These are phyloP conservation scores for Thyatira batis DNA, from an alignment of 2,888 invertebrate species.

Conservation along the genomic window DNA sequence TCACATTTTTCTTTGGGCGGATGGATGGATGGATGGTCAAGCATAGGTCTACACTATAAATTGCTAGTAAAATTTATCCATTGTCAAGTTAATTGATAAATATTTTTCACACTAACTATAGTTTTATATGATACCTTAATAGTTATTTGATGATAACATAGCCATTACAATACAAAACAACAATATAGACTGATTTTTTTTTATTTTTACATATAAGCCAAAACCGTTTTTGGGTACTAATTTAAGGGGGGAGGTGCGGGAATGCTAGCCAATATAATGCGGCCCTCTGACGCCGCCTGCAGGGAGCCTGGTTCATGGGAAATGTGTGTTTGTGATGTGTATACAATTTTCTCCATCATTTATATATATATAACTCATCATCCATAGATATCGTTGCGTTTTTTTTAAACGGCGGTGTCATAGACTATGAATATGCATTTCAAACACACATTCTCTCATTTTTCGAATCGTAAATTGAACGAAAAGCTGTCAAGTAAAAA, in stretches of 20 bases:
- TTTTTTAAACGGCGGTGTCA: too few relatives aligned
- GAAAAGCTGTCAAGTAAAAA: conserved; percentile 18
- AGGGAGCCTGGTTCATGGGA: conserved; percentile 3
- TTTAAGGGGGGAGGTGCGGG: conserved; percentile 35
- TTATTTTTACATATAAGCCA: conserved; percentile 19
- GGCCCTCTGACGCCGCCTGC: conserved; percentile 33
- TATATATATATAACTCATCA: too few relatives aligned
- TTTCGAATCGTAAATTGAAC: background rate
- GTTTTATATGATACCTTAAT: background rate
- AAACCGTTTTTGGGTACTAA: conserved; percentile 20
- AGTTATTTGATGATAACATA: background rate
- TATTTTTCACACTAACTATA: background rate
- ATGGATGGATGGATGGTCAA: too few relatives aligned
- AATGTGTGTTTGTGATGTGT: background rate
- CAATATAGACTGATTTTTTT: conserved; percentile 17
- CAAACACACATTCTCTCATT: background rate
- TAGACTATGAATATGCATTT: background rate
- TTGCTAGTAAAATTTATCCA: too few relatives aligned
- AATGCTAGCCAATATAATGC: conserved; percentile 36
- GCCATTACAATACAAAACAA: background rate
- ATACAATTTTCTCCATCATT: background rate
- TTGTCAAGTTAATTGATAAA: background rate
- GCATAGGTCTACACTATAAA: too few relatives aligned
- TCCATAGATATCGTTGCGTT: too few relatives aligned
- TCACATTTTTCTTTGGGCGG: too few relatives aligned